phyloP scores from a whole-genome alignment of 1,140 invertebrate genomes.

The Fopius arisanus region DNA sequence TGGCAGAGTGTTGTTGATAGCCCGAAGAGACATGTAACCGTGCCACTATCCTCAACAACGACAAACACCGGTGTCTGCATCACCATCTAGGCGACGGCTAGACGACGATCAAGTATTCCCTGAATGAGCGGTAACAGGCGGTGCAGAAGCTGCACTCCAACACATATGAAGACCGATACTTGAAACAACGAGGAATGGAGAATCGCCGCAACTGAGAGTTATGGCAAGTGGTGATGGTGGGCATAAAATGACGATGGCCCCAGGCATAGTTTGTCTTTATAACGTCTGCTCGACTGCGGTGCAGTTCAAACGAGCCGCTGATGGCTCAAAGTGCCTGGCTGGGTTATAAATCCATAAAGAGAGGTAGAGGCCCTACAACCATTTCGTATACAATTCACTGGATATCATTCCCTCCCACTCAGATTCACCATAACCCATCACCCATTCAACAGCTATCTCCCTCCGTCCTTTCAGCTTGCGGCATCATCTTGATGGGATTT shows the following conservation, averaged over 20 bases:
- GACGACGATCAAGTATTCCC: neutral
- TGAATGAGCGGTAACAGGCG: neutral
- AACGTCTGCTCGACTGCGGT: conserved; percentile 59
- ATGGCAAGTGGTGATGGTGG: conserved; percentile 60
- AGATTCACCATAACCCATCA: neutral
- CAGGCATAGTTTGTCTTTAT: conserved; percentile 66
- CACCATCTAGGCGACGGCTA: neutral
- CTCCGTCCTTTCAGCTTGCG: neutral
- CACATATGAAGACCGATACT: neutral
- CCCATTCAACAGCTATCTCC: neutral
- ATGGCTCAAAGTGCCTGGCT: conserved; percentile 64
- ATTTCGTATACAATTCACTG: neutral
- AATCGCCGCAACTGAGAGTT: conserved; percentile 53
- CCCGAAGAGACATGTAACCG: neutral
- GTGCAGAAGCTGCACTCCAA: too few relatives aligned
- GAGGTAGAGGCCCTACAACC: conserved; percentile 13
- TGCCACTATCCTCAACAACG: neutral
- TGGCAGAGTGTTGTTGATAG: neutral
- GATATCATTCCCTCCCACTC: neutral
- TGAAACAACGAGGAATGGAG: conserved; percentile 33
- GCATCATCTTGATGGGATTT: neutral
- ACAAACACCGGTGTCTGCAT: neutral
- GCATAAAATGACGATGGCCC: conserved; percentile 57
- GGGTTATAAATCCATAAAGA: conserved; percentile 60
- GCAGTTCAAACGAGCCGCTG: conserved; percentile 65